phyloP scores from a whole-genome alignment of 2,113 vertebrate species.

The Saguinus midas region DNA sequence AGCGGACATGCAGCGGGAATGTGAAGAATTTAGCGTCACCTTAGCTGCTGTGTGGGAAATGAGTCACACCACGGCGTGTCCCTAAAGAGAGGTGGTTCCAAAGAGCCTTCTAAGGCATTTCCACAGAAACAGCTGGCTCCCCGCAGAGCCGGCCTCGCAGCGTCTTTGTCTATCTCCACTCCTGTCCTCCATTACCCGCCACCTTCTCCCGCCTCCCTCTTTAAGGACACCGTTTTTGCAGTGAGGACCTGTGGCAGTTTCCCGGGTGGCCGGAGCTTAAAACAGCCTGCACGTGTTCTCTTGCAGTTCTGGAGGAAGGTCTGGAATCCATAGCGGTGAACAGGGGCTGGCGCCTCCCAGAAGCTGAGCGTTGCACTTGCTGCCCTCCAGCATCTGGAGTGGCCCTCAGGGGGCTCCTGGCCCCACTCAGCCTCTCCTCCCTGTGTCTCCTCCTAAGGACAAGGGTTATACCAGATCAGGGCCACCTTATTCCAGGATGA shows the following conservation, averaged over 20 bases:
- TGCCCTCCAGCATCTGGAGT: too few relatives aligned
- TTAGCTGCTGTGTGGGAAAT: neutral
- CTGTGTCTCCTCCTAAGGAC: neutral
- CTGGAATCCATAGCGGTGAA: fast-evolving
- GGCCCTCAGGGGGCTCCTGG: neutral
- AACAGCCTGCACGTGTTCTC: neutral
- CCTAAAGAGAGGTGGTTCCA: too few relatives aligned
- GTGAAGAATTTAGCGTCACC: fast-evolving
- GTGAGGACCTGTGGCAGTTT: neutral
- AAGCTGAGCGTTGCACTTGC: neutral
- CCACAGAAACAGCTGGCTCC: too few relatives aligned
- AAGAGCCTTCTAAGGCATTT: too few relatives aligned
- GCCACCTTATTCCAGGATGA: neutral
- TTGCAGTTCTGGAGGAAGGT: neutral
- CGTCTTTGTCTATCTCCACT: too few relatives aligned
- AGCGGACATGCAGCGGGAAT: neutral
- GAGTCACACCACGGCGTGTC: too few relatives aligned
- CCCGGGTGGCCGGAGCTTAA: neutral
- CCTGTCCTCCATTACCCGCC: fast-evolving
- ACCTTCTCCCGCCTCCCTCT: too few relatives aligned
- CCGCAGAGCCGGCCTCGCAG: too few relatives aligned
- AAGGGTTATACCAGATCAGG: neutral
- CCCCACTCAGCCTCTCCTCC: neutral
- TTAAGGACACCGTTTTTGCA: neutral
- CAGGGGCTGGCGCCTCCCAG: too few relatives aligned